phyloP scores from a whole-genome alignment of 2,797 vertebrate species.

The Oreochromis grahami region DNA sequence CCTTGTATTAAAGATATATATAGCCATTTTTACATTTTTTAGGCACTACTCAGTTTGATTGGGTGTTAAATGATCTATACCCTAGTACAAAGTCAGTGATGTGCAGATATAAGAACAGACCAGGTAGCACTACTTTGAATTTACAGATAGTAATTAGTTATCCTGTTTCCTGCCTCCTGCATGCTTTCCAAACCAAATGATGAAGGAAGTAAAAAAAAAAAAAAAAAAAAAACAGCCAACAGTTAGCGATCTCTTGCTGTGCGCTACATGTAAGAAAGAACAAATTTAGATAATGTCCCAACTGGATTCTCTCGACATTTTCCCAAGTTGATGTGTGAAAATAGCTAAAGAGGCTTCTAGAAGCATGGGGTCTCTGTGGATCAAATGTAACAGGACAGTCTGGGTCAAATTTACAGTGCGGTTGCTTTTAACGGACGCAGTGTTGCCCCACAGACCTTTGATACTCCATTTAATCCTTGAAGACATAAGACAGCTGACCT shows the following conservation, averaged over 20 bases:
- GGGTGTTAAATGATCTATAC: background rate
- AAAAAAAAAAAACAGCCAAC: background rate
- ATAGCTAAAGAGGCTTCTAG: background rate
- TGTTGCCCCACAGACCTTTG: slow-evolving; percentile 8
- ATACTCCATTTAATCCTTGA: slow-evolving; percentile 40
- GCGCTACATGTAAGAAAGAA: background rate
- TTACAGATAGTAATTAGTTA: background rate
- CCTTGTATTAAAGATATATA: background rate
- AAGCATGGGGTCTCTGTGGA: background rate
- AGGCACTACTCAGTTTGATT: background rate
- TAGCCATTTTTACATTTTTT: background rate
- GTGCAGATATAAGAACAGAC: background rate
- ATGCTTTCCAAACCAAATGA: background rate
- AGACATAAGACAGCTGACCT: slow-evolving; percentile 33
- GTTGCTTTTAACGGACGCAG: slow-evolving; percentile 13
- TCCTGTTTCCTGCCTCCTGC: background rate
- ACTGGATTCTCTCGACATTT: background rate
- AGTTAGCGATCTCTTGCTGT: background rate
- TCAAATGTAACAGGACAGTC: background rate
- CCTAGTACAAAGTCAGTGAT: background rate
- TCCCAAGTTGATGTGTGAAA: background rate
- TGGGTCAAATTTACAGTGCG: background rate
- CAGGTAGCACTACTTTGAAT: background rate
- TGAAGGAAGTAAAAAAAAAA: background rate
- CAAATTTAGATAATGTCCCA: background rate